phyloP scores from a whole-genome alignment of 2,797 vertebrate genomes.

The Leucoraja ocellata region DNA sequence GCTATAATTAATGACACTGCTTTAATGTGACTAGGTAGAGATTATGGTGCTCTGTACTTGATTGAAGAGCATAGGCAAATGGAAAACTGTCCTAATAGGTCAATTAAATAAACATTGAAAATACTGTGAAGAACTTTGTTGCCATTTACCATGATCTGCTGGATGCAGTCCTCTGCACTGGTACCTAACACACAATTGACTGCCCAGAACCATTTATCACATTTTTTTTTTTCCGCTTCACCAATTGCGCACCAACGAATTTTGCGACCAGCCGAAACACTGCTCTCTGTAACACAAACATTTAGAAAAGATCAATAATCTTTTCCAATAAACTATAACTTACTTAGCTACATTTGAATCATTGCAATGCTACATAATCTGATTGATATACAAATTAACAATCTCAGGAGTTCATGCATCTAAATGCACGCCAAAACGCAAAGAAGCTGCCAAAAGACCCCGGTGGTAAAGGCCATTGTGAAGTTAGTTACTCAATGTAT shows the following conservation, averaged over 20 bases:
- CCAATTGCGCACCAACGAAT: conserved; percentile 77
- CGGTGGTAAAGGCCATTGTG: background rate
- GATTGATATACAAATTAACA: background rate
- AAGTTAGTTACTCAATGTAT: background rate
- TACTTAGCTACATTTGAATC: background rate
- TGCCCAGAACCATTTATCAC: conserved; percentile 67
- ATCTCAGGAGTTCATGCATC: background rate
- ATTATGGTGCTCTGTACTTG: background rate
- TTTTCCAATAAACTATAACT: background rate
- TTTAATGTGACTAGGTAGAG: background rate
- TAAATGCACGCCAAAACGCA: background rate
- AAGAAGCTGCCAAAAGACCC: background rate
- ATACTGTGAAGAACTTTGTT: background rate
- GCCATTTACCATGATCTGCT: conserved; percentile 72
- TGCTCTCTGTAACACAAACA: background rate
- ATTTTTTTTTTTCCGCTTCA: conserved; percentile 66
- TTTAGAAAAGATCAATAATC: background rate
- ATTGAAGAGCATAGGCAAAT: background rate
- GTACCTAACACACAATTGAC: conserved; percentile 58
- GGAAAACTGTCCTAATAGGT: background rate
- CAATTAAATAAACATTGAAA: background rate
- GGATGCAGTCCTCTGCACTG: conserved; percentile 67
- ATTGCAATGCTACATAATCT: background rate
- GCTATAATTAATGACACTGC: background rate
- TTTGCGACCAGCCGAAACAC: background rate